phyloP scores from a whole-genome alignment of 2,797 vertebrate species.

The Vultur gryphus region DNA sequence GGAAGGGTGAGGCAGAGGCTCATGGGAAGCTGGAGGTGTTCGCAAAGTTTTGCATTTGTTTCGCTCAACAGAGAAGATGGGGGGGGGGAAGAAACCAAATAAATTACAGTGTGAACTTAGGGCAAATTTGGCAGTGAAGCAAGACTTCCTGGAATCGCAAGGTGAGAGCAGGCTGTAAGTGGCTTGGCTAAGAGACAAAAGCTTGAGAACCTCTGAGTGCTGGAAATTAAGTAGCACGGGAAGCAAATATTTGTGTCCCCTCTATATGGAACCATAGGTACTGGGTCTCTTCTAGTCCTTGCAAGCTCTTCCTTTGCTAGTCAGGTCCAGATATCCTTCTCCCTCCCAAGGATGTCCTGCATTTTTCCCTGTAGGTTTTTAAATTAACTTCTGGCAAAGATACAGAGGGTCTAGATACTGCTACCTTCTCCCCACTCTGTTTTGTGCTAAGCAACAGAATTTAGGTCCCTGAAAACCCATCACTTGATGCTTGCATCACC shows the following conservation, averaged over 20 bases:
- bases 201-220: not conserved
- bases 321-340: too few relatives aligned
- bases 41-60: not conserved
- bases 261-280: not conserved
- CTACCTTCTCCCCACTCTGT: not conserved
- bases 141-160: constrained; percentile 26
- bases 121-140: not conserved
- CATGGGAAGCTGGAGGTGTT: constrained; percentile 12
- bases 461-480: not conserved
- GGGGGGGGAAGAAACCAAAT: not conserved
- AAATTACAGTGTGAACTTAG: not conserved
- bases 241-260: not conserved
- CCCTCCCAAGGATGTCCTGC: not conserved
- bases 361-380: not conserved
- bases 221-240: not conserved
- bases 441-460: not conserved
- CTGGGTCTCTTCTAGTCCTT: not conserved
- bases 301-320: not conserved
- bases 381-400: not conserved
- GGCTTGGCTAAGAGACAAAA: not conserved
- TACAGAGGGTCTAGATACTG: not conserved
- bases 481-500: not conserved
- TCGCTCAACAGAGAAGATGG: not conserved
- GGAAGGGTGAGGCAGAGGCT: constrained; percentile 32
- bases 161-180: not conserved